Conservation (phyloP, 2,113 vertebrate genomes). For the Anas platyrhynchos region DNA sequence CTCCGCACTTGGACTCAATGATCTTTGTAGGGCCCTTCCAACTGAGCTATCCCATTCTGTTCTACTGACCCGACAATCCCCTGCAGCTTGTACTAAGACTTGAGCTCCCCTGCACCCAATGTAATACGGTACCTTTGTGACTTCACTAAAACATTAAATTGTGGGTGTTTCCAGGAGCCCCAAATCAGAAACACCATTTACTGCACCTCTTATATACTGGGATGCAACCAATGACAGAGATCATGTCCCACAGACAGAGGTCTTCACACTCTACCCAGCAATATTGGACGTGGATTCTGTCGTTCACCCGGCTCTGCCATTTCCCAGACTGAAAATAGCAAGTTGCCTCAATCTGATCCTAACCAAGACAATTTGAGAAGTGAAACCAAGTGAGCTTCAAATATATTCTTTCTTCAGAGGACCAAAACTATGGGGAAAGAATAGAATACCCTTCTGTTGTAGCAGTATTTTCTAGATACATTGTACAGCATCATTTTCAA, state of each 20-base stretch:
- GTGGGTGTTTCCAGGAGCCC: not conserved
- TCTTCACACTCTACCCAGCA: not conserved
- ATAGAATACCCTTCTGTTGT: not conserved
- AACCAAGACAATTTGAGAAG: not conserved
- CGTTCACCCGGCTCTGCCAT: not conserved
- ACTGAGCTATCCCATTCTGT: not conserved
- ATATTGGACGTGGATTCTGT: not conserved
- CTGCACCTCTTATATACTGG: not conserved
- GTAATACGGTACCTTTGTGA: rapidly evolving
- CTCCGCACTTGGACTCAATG: not conserved
- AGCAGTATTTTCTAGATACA: not conserved
- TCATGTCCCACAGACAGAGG: not conserved
- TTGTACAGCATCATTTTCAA: not conserved
- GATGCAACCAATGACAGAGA: not conserved
- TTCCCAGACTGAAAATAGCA: not conserved
- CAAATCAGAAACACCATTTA: not conserved
- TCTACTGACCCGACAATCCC: not conserved
- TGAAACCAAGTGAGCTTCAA: not conserved
- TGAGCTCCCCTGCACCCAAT: not conserved
- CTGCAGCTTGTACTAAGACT: not conserved
- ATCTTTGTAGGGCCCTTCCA: not conserved
- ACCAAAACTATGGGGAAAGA: not conserved
- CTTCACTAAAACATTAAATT: not conserved
- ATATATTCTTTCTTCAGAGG: not conserved
- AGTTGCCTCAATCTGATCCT: not conserved